These are phyloP conservation scores for Catharus minimus DNA, from an alignment of 2,113 vertebrate genomes.

Conservation along the genomic window DNA sequence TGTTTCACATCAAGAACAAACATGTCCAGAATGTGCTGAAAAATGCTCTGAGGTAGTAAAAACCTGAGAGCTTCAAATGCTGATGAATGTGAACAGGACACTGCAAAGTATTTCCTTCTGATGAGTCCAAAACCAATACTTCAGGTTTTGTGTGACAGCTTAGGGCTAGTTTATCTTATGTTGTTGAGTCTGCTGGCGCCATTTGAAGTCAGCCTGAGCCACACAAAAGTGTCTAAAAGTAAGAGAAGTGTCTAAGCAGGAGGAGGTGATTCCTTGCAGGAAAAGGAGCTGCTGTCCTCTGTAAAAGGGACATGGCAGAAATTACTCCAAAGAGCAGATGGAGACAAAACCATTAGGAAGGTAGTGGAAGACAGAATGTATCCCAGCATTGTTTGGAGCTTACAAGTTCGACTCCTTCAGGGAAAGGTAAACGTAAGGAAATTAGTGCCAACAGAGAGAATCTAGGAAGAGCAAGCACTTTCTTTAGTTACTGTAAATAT, in stretches of 20 bases:
- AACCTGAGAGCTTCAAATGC: background rate
- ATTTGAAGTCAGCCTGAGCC: background rate
- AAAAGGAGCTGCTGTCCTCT: background rate
- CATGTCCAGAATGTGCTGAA: background rate
- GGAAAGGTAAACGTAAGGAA: background rate
- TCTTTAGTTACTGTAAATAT: background rate
- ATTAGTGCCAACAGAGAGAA: background rate
- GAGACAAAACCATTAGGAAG: background rate
- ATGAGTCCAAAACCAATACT: constrained; percentile 42
- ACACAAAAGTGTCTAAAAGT: background rate
- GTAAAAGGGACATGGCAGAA: background rate
- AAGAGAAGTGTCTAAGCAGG: background rate
- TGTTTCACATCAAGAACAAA: background rate
- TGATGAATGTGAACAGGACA: constrained; percentile 46
- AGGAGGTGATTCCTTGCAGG: background rate
- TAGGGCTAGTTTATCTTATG: constrained; percentile 3
- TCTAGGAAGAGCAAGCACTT: background rate
- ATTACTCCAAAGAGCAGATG: background rate
- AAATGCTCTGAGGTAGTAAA: background rate
- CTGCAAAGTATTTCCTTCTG: constrained; percentile 53
- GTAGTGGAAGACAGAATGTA: background rate
- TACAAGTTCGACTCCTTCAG: background rate
- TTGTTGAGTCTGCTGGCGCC: background rate
- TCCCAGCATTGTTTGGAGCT: background rate
- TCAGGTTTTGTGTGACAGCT: constrained; percentile 19